phyloP scores from a whole-genome alignment of 2,113 vertebrate genomes.

The Lycocorax pyrrhopterus region DNA sequence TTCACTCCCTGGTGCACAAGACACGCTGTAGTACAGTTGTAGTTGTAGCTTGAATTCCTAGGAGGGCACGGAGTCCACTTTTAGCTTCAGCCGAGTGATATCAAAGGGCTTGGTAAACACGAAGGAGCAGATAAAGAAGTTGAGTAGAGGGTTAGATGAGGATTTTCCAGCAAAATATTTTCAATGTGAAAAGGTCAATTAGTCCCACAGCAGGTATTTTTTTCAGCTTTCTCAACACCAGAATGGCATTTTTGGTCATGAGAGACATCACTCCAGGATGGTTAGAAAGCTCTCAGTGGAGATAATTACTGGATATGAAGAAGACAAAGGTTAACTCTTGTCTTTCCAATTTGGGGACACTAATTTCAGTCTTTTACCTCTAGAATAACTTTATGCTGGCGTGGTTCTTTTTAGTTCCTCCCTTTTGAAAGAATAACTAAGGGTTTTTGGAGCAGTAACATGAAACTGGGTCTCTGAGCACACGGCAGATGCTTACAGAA shows the following conservation, averaged over 20 bases:
- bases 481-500: background rate
- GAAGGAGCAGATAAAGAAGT: background rate
- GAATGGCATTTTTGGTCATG: background rate
- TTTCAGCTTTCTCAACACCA: background rate
- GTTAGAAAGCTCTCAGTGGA: background rate
- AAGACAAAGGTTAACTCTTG: background rate
- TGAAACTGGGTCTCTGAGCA: background rate
- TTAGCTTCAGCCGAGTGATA: background rate
- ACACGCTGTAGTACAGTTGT: background rate
- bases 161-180: background rate
- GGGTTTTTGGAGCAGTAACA: background rate
- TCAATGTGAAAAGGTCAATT: background rate
- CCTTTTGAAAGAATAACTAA: background rate
- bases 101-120: conserved; percentile 27
- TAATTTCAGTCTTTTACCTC: background rate
- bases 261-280: background rate
- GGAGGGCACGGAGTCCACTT: background rate
- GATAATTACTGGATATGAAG: background rate
- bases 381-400: background rate
- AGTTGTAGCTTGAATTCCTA: conserved; percentile 2
- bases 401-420: background rate
- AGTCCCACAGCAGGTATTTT: background rate
- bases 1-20: background rate
- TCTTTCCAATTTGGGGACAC: background rate
- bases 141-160: background rate